Conservation (phyloP, 2,113 vertebrate genomes). For the Platysteira castanea region DNA sequence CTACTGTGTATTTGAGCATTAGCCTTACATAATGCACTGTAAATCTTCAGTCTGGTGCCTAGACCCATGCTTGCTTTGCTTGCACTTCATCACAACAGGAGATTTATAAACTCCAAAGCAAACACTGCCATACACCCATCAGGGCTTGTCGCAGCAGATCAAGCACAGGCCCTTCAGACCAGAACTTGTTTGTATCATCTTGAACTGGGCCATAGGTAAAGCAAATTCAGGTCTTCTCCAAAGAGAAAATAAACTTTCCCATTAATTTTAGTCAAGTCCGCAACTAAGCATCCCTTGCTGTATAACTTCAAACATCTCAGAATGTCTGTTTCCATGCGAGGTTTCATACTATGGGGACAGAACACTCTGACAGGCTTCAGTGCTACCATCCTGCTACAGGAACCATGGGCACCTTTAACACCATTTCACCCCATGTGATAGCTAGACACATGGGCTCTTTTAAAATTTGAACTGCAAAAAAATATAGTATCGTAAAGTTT, state of each 20-base stretch:
- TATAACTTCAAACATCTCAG: neutral
- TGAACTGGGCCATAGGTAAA: neutral
- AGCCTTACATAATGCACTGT: neutral
- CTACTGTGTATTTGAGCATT: neutral
- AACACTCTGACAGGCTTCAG: neutral
- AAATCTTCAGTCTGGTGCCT: neutral
- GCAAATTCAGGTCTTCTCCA: neutral
- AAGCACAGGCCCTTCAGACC: neutral
- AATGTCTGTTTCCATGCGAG: neutral
- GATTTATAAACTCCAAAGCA: neutral
- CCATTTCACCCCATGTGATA: neutral
- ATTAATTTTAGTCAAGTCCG: neutral
- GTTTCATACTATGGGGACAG: neutral
- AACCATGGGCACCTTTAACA: neutral
- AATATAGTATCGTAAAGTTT: neutral
- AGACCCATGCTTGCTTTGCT: neutral
- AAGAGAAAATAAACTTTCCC: neutral
- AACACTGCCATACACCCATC: neutral
- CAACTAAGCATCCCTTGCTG: neutral
- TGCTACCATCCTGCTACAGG: neutral
- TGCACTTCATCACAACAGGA: neutral
- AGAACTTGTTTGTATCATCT: neutral
- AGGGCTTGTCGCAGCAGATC: neutral
- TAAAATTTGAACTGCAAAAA: neutral
- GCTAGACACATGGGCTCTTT: neutral